Evolutionary conservation across 2,888 invertebrate species (phyloP).

Genomic region (Neoscelio sp.): DNA sequence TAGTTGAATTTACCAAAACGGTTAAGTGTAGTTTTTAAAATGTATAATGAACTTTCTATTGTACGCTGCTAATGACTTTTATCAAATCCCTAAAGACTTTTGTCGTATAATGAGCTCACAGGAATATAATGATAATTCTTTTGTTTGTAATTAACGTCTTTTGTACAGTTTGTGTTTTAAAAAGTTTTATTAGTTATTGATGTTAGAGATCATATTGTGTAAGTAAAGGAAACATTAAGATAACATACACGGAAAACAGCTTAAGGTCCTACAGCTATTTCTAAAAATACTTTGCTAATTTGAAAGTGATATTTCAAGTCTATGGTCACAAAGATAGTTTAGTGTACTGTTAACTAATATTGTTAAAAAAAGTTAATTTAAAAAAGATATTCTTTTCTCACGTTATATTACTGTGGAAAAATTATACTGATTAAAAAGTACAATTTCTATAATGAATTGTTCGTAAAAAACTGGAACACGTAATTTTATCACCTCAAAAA

Average conservation of each 20-base stretch:
- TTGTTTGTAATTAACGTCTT: slow-evolving; percentile 20
- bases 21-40: slow-evolving; percentile 3
- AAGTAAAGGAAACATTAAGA: neutral
- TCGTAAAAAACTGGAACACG: too few species aligned
- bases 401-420: too few species aligned
- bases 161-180: slow-evolving; percentile 13
- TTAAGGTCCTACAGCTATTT: too few species aligned
- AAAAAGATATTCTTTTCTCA: too few species aligned
- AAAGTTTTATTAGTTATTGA: neutral
- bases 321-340: too few species aligned
- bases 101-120: slow-evolving; percentile 35
- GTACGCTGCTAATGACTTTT: slow-evolving; percentile 41
- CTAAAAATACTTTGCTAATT: too few species aligned
- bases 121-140: slow-evolving; percentile 34
- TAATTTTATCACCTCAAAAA: too few species aligned
- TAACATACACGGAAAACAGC: neutral
- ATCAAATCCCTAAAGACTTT: slow-evolving; percentile 34
- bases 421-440: too few species aligned
- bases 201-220: neutral
- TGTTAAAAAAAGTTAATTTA: too few species aligned
- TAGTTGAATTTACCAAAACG: neutral
- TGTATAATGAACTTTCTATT: slow-evolving; percentile 45
- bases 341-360: too few species aligned
- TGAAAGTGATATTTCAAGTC: too few species aligned
- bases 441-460: too few species aligned